Evolutionary conservation across 2,113 vertebrate species (phyloP).

Genomic region (Pteruthius melanotis): DNA sequence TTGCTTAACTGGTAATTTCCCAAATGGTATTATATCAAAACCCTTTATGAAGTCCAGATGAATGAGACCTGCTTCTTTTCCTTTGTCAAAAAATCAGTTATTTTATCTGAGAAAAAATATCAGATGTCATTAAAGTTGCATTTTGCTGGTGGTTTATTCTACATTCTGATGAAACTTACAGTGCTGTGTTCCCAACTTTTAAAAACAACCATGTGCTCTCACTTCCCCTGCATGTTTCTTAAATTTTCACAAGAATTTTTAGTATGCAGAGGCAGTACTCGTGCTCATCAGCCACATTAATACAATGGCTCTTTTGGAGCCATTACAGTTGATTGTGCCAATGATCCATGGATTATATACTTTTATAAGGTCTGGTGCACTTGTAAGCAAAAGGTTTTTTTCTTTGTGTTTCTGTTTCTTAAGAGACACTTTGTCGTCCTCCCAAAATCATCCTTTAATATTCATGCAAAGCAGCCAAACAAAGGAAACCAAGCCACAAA

Average conservation of each 20-base stretch:
- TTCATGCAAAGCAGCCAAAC: conserved; percentile 49
- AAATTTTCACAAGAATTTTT: conserved; percentile 66
- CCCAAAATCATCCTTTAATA: conserved; percentile 27
- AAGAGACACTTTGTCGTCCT: background rate
- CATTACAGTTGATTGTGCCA: conserved; percentile 60
- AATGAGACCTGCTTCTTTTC: conserved; percentile 29
- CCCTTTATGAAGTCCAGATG: conserved; percentile 24
- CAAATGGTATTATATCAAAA: conserved; percentile 47
- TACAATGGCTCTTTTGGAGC: conserved; percentile 71
- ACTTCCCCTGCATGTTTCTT: conserved; percentile 49
- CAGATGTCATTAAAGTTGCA: background rate
- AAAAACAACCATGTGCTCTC: conserved; percentile 8
- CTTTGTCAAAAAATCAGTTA: conserved; percentile 23
- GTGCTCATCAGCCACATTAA: conserved; percentile 66
- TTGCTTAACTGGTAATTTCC: conserved; percentile 41
- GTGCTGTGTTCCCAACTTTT: background rate
- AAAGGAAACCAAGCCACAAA: background rate
- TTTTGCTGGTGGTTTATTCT: conserved; percentile 36
- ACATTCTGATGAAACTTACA: conserved; percentile 15
- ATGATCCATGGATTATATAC: conserved; percentile 71
- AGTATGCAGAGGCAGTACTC: conserved; percentile 54
- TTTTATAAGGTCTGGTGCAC: conserved; percentile 68
- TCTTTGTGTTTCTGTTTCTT: conserved; percentile 65
- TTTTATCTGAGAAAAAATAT: background rate
- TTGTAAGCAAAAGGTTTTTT: conserved; percentile 68